Evolutionary conservation across 2,888 invertebrate species (phyloP).

Genomic region (Bruchidius siliquastri): DNA sequence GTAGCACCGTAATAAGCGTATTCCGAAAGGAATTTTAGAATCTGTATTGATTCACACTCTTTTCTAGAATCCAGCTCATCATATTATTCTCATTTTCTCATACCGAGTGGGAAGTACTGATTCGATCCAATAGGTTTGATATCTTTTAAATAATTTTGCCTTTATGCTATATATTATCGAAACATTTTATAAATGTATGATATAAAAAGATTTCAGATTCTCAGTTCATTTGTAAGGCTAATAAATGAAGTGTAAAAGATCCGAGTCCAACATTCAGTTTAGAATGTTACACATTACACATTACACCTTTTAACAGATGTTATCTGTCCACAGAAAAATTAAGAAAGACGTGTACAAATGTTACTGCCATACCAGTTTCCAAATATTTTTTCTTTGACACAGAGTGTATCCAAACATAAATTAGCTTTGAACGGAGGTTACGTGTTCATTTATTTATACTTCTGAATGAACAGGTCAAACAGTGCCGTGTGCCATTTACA

Average conservation of each 20-base stretch:
- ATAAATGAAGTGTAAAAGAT: neutral
- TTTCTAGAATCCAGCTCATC: too few relatives aligned
- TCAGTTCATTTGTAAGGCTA: neutral
- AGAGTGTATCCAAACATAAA: neutral
- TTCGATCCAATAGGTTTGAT: too few relatives aligned
- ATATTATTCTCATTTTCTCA: too few relatives aligned
- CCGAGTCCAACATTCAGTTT: neutral
- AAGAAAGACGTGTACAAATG: neutral
- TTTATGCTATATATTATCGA: too few relatives aligned
- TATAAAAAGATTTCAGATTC: too few relatives aligned
- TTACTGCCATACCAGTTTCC: neutral
- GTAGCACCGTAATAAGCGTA: too few relatives aligned
- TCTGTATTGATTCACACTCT: too few relatives aligned
- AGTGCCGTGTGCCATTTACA: too few relatives aligned
- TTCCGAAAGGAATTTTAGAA: too few relatives aligned
- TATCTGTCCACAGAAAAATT: neutral
- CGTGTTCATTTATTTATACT: neutral
- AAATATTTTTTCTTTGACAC: neutral
- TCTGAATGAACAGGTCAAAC: neutral
- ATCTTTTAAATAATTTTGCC: too few relatives aligned
- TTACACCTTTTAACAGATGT: neutral
- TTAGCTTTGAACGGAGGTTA: neutral
- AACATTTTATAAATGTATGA: too few relatives aligned
- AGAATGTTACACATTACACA: neutral
- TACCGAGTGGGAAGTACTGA: too few relatives aligned